These are phyloP conservation scores for Vimba vimba DNA, from an alignment of 2,113 vertebrate species.

Conservation along the genomic window DNA sequence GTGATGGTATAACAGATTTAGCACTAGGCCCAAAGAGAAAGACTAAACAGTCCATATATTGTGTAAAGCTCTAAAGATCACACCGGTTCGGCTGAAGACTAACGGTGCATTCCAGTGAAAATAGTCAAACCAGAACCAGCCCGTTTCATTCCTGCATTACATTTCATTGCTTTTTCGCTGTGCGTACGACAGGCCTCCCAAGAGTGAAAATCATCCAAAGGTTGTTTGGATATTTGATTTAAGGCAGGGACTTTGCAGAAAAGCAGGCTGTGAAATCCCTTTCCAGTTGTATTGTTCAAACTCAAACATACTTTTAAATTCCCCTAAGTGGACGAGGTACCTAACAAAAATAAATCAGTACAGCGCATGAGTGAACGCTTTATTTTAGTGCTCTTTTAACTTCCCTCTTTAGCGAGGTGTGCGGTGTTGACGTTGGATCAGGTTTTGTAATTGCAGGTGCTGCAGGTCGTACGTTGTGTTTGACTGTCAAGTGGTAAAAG, in stretches of 20 bases:
- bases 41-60: constrained; percentile 24
- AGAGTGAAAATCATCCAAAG: neutral
- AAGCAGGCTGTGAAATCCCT: constrained; percentile 10
- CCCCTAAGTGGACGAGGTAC: constrained; percentile 14
- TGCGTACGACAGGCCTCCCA: neutral
- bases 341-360: constrained; percentile 39
- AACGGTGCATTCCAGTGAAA: constrained; percentile 7
- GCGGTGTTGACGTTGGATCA: constrained; percentile 45
- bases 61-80: neutral
- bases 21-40: constrained; percentile 9
- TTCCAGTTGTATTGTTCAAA: constrained; percentile 30
- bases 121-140: constrained; percentile 15
- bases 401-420: neutral
- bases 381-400: constrained; percentile 3
- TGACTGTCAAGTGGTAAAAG: constrained; percentile 22
- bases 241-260: constrained; percentile 20
- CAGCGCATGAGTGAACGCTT: constrained; percentile 5
- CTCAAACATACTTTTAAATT: constrained; percentile 33
- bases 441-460: constrained; percentile 59
- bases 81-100: neutral
- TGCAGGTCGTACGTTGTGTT: constrained; percentile 31
- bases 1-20: constrained; percentile 14
- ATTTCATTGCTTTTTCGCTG: constrained; percentile 19
- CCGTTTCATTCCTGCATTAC: neutral
- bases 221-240: constrained; percentile 8